A percentile compares a stretch with the other conserved stretches of the same genome.
Evolutionary conservation across 1,140 invertebrate genomes (phyloP).

Genomic region (Drosophila kepulauana): DNA sequence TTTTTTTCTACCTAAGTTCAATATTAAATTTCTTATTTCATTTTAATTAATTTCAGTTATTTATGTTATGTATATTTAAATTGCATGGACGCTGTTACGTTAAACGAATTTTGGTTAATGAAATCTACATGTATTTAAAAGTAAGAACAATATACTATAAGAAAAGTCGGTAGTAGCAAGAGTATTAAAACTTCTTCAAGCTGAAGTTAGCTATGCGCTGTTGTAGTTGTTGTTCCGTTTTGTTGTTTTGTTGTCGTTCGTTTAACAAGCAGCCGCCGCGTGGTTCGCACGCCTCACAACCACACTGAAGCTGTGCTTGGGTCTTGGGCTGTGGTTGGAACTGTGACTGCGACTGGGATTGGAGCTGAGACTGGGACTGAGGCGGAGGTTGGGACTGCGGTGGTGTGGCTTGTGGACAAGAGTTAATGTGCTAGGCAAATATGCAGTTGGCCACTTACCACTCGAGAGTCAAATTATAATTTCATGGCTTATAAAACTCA

Average conservation of each 20-base stretch:
- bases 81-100: too few species aligned
- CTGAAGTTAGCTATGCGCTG: not conserved
- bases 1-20: too few species aligned
- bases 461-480: slow-evolving; percentile 79
- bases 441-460: slow-evolving; percentile 78
- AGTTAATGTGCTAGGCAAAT: slow-evolving; percentile 75
- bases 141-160: not conserved
- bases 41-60: too few species aligned
- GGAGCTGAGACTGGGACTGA: not conserved
- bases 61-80: too few species aligned
- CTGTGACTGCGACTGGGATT: not conserved
- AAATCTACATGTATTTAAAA: not conserved
- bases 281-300: slow-evolving; percentile 69
- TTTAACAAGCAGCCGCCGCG: slow-evolving; percentile 50
- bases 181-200: slow-evolving; percentile 5
- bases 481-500: slow-evolving; percentile 83
- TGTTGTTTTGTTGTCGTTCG: slow-evolving; percentile 30
- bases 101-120: not conserved
- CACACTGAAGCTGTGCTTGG: not conserved
- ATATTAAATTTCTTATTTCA: too few species aligned
- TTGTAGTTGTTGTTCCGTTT: slow-evolving; percentile 17
- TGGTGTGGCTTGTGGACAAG: slow-evolving; percentile 47
- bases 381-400: not conserved
- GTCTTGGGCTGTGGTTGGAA: not conserved
- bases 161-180: not conserved